phyloP scores from a whole-genome alignment of 1,140 invertebrate genomes.

The Hylyphantes graminicola region DNA sequence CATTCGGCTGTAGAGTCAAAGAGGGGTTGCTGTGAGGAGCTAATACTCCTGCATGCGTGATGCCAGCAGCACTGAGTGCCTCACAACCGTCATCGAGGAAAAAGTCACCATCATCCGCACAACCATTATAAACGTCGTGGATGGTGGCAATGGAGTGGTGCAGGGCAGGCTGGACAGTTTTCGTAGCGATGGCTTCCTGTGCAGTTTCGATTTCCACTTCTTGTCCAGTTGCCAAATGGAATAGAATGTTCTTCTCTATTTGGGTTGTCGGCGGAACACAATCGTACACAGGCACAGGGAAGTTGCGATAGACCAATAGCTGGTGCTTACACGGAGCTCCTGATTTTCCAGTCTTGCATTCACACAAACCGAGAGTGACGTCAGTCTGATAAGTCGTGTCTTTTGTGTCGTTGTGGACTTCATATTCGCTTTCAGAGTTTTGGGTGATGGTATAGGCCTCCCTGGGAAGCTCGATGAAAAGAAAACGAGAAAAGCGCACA shows the following conservation, averaged over 20 bases:
- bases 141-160: conserved; percentile 10
- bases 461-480: conserved; percentile 47
- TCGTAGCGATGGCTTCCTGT: not conserved
- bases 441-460: conserved; percentile 55
- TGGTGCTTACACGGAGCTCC: conserved; percentile 56
- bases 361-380: conserved; percentile 50
- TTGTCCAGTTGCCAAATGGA: conserved; percentile 50
- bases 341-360: conserved; percentile 38
- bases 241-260: conserved; percentile 21
- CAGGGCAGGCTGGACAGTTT: conserved; percentile 27
- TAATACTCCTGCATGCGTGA: conserved; percentile 9
- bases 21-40: not conserved
- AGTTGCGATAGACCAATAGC: conserved; percentile 45
- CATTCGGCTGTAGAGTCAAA: not conserved
- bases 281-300: conserved; percentile 48
- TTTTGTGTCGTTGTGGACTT: conserved; percentile 56
- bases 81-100: conserved; percentile 51
- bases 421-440: conserved; percentile 55
- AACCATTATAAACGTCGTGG: conserved; percentile 30
- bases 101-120: conserved; percentile 29
- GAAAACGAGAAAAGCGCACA: conserved; percentile 35
- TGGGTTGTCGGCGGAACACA: conserved; percentile 37
- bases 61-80: not conserved
- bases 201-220: conserved; percentile 17
- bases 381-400: conserved; percentile 52